phyloP scores from a whole-genome alignment of 2,113 vertebrate species.

The Conger conger region DNA sequence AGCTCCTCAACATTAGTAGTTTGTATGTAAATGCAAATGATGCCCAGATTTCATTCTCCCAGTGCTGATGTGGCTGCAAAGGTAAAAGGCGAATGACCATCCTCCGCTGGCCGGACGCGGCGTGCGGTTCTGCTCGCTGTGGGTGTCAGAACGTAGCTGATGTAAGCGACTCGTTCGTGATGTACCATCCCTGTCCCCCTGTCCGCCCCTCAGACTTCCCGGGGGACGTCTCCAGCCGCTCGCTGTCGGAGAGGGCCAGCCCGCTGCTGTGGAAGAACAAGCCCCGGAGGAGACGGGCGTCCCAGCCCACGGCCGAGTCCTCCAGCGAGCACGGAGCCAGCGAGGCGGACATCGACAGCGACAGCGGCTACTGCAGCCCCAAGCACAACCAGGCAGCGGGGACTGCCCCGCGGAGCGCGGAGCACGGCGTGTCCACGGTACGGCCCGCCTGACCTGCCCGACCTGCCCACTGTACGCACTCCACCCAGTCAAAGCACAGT shows the following conservation, averaged over 20 bases:
- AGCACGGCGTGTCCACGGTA: slow-evolving; percentile 63
- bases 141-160: no score
- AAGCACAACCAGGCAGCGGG: slow-evolving; percentile 82
- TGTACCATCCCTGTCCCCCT: background rate
- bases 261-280: slow-evolving; percentile 84
- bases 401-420: slow-evolving; percentile 60
- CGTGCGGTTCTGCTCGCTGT: background rate
- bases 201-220: slow-evolving; percentile 79
- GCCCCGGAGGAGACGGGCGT: slow-evolving; percentile 76
- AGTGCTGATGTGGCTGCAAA: no score
- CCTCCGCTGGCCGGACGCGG: no score
- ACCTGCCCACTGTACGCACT: background rate
- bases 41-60: no score
- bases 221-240: slow-evolving; percentile 83
- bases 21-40: no score
- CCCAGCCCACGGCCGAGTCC: slow-evolving; percentile 81
- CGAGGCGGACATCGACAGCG: slow-evolving; percentile 95
- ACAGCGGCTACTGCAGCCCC: slow-evolving; percentile 96
- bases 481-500: no score
- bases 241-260: slow-evolving; percentile 75
- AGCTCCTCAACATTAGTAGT: no score
- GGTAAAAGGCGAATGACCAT: no score
- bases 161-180: background rate
- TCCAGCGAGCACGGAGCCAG: slow-evolving; percentile 89
- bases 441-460: background rate